Base-by-base conservation (phyloP, 2,113 vertebrate genomes). In the Sorex araneus region DNA sequence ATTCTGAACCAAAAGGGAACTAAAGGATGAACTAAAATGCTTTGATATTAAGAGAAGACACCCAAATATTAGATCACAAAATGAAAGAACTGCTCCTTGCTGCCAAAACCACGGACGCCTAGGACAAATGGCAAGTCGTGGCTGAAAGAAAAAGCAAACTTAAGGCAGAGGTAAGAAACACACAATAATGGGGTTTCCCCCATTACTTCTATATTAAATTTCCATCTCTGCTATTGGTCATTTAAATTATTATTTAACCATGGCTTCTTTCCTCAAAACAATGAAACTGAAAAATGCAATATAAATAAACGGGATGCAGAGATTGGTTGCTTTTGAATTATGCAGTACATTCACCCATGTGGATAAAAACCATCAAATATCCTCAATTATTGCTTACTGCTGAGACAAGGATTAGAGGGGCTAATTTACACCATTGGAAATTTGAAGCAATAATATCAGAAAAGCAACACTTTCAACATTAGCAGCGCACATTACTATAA, bases 311-410 rank as follows among this genome's bases (percentile, higher is more conserved):
- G n/a, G 34, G 76, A 92, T 66, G 10, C 63, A 83, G 40, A 91
- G 36, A 91, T 92, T 91, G 89, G 45, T 47, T 75, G 63, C 82
- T 84, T 93, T 90, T 91, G 85, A 96, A 90, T 91, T 86, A 88
- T 80, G 57, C 3, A 11, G 28, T 40, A 90, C 79, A 67, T 91
- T 90, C 89, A 89, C 87, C 77, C 78, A 74, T 75, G 64, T 93
- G 81, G 70, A 92, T 86, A 91, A 91, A 95, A 94, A 91, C 77
- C 67, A 96, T 95, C 81, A 92, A 92, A 87, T 89, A 92, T 66
- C 82, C 82, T 96, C 89, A 80, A 70, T 92, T 86, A 94, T 73
- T 84, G 69, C 70, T 94, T 84, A 87, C 32, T 54, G 90, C 80
- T 63, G 70, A 93, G 69, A 67, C 82, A 94, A 94, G n/a, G 79